Conservation (phyloP, 2,113 vertebrate species). For the Corythornis vintsioides region DNA sequence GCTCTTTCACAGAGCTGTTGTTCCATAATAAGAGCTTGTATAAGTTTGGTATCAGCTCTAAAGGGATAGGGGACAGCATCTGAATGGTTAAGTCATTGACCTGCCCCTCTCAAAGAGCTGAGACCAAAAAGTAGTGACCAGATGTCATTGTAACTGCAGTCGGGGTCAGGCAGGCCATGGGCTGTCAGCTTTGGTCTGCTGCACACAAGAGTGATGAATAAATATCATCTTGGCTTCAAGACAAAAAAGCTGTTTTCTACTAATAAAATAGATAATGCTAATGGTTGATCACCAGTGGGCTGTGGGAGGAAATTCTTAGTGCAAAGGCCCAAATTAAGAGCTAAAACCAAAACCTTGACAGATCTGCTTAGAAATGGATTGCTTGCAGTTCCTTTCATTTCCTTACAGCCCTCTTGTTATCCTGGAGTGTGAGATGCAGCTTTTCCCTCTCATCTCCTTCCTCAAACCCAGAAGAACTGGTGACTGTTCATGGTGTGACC, state of each 20-base stretch:
- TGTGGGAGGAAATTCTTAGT: neutral
- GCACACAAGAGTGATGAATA: fast-evolving
- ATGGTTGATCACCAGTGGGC: neutral
- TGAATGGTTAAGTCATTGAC: neutral
- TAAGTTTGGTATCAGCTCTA: fast-evolving
- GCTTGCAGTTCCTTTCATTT: neutral
- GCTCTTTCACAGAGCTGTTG: neutral
- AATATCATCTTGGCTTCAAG: neutral
- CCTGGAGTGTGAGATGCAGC: neutral
- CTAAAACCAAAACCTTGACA: neutral
- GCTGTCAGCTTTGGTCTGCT: neutral
- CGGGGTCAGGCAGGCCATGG: fast-evolving
- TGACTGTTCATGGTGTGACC: neutral
- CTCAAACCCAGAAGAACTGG: neutral
- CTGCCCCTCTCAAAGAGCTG: neutral
- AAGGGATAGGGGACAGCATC: neutral
- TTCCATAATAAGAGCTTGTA: neutral
- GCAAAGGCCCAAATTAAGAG: neutral
- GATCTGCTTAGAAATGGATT: neutral
- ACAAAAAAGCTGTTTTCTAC: neutral
- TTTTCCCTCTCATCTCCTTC: neutral
- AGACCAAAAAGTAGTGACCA: neutral
- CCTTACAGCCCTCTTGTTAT: neutral
- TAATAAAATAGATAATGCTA: neutral
- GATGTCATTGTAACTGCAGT: neutral